Evolutionary conservation across 2,797 vertebrate species (phyloP), one percentile per base, ranked within the genome.

Genomic region (Cottoperca gobio): DNA sequence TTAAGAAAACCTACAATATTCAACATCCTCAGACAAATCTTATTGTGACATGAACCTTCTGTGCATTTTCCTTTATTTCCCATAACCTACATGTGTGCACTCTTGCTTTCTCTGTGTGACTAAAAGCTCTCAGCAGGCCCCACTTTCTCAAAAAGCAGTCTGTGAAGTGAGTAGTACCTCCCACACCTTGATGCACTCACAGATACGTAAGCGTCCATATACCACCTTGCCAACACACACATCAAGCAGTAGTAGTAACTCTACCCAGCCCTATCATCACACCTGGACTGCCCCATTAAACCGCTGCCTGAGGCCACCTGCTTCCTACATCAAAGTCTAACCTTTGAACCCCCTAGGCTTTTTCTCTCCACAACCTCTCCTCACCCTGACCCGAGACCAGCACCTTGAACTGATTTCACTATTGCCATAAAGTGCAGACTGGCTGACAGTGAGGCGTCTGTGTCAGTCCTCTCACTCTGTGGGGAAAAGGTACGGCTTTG

Each of bases 251-350:
- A 42, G 58, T 4, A n/a, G 55, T 62, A 82, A 74, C 64, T 76
- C 66, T 62, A 63, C 14, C 46, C 50, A 23, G 54, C 49, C 43
- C 62, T 35, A 50, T 78, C 60, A 49, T 70, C 73, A 86, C 86
- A 93, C 88, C 89, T 91, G 89, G 75, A 70, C 59, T 11, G 35
- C 12, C 31, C 68, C 75, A 78, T 84, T 81, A 83, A 70, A 76
- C 76, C 33, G 11, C 35, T 40, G 72, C 79, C 79, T 1, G 26
- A 33, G 71, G 75, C 50, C n/a, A 60, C 61, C 70, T 24, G 66
- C 35, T 28, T 55, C 76, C 59, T 3, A 55, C 77, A 85, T 91
- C 89, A 91, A 91, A 91, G 89, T n/a, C 23, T 64, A 59, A 81
- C 67, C 81, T 79, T 19, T 76, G 78, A 81, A 72, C 86, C 39